Conservation (phyloP, 53 echinoderm and acorn worm genomes). For the Patiria pectinifera region DNA sequence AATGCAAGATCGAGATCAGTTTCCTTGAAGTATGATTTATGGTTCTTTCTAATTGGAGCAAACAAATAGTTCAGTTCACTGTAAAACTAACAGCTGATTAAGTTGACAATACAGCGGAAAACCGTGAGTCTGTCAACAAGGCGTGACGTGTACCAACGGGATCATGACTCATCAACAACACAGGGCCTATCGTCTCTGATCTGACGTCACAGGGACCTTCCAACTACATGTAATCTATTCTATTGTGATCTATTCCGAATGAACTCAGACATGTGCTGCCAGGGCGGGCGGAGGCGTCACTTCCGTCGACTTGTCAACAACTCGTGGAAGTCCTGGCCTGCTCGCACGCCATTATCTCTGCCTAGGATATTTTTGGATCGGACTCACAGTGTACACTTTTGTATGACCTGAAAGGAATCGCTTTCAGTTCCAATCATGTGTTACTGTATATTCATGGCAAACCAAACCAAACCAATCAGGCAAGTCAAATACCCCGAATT, state of each 20-base stretch:
- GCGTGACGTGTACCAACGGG: not conserved
- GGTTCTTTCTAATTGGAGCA: not conserved
- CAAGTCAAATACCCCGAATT: not conserved
- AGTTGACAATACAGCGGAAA: not conserved
- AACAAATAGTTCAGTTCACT: not conserved
- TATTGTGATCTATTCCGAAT: not conserved
- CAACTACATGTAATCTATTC: no score
- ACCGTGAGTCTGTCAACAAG: not conserved
- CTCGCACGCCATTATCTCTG: conserved; percentile 24
- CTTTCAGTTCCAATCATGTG: not conserved
- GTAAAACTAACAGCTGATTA: not conserved
- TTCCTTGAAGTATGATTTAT: no score
- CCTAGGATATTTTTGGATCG: not conserved
- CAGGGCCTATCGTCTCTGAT: not conserved
- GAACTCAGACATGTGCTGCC: not conserved
- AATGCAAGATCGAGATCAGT: not conserved
- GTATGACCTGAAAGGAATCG: not conserved
- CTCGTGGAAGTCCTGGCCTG: not conserved
- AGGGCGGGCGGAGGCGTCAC: conserved; percentile 15
- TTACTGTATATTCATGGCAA: no score
- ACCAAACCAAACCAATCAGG: not conserved
- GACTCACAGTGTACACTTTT: not conserved
- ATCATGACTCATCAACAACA: conserved; percentile 5
- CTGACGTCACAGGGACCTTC: conserved; percentile 37
- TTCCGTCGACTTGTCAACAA: conserved; percentile 49